Percentiles rank a stretch among this genome's conserved stretches.
Conservation (phyloP, 2,888 invertebrate genomes). For the Trichacis sp. region DNA sequence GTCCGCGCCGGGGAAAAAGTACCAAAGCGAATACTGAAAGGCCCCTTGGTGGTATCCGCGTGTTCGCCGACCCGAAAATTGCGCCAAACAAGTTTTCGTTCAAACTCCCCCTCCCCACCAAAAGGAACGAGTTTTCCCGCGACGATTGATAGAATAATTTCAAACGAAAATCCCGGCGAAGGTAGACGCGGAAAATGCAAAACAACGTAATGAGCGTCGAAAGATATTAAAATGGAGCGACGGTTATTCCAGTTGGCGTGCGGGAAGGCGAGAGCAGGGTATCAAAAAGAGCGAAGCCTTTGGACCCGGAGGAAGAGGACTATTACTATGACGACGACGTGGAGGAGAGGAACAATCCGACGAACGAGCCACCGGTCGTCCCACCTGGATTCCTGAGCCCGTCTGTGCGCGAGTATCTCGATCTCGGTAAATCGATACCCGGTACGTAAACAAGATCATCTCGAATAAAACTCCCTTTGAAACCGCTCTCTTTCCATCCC, state of each 20-base stretch:
- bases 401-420: constrained; percentile 86
- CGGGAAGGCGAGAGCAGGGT: constrained; percentile 52
- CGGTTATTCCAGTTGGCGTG: constrained; percentile 39
- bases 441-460: constrained; percentile 73
- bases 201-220: constrained; percentile 4
- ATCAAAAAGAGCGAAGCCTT: constrained; percentile 68
- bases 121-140: too few relatives aligned
- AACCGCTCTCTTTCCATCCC: constrained; percentile 21
- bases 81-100: too few relatives aligned
- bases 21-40: too few relatives aligned
- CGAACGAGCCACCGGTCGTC: constrained; percentile 71
- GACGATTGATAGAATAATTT: too few relatives aligned
- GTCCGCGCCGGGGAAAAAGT: too few relatives aligned
- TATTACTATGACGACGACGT: constrained; percentile 69
- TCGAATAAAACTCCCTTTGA: constrained; percentile 44
- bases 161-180: too few relatives aligned
- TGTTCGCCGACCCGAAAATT: too few relatives aligned
- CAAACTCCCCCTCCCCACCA: too few relatives aligned
- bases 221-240: background rate
- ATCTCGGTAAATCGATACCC: constrained; percentile 90
- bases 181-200: too few relatives aligned
- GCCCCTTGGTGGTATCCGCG: too few relatives aligned
- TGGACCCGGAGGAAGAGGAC: constrained; percentile 64
- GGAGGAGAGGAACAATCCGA: constrained; percentile 70
- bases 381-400: constrained; percentile 86